These are phyloP conservation scores for Celastrina argiolus DNA, from an alignment of 2,888 invertebrate species.

Conservation along the genomic window DNA sequence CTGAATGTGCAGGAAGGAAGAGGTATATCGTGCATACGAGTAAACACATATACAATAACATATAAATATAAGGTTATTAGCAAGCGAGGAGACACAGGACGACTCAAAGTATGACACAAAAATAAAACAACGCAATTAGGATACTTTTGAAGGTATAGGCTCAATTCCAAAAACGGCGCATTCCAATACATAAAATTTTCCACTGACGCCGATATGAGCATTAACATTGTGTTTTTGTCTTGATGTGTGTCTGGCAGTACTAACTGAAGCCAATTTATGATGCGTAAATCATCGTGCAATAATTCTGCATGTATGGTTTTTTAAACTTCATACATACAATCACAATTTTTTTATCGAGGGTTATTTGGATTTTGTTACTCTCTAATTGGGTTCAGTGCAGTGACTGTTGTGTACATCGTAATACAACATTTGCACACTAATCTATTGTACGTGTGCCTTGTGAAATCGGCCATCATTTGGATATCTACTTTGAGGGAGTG, in stretches of 20 bases:
- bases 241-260: constrained; percentile 52
- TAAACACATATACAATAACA: constrained; percentile 57
- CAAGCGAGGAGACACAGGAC: constrained; percentile 68
- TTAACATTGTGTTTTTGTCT: constrained; percentile 40
- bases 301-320: constrained; percentile 16
- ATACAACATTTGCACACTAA: constrained; percentile 43
- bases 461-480: constrained; percentile 49
- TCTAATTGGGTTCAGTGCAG: constrained; percentile 48
- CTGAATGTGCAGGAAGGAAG: constrained; percentile 68
- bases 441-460: constrained; percentile 59
- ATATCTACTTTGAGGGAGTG: constrained; percentile 56
- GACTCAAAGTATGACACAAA: constrained; percentile 55
- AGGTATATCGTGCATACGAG: constrained; percentile 70
- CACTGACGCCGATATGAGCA: constrained; percentile 51
- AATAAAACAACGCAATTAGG: constrained; percentile 53
- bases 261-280: constrained; percentile 41
- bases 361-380: constrained; percentile 3
- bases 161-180: constrained; percentile 59
- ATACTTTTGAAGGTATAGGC: constrained; percentile 63
- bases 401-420: constrained; percentile 45
- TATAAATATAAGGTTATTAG: constrained; percentile 53
- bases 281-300: constrained; percentile 14
- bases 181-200: constrained; percentile 58
- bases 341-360: constrained; percentile 8
- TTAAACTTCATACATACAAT: constrained; percentile 8